Conservation (phyloP, 2,888 invertebrate genomes). For the Andrena haemorrhoa region DNA sequence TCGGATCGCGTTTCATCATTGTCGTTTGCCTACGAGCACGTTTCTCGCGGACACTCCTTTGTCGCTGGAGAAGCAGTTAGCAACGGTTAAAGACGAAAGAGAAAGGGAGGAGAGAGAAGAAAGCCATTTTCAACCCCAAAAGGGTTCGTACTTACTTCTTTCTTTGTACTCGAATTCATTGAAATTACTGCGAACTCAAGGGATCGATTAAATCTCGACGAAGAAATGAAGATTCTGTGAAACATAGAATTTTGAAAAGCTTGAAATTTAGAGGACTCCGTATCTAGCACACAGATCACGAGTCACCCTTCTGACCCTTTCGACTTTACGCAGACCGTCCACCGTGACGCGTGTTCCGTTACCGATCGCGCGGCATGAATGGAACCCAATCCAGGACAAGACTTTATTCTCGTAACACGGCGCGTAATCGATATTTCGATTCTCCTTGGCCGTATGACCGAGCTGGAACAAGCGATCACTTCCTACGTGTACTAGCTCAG, state of each 20-base stretch:
- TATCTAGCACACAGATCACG: background rate
- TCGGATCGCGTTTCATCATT: conserved; percentile 29
- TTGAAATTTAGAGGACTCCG: background rate
- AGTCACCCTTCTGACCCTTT: background rate
- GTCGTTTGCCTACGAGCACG: background rate
- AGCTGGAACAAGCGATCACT: conserved; percentile 49
- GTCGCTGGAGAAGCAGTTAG: background rate
- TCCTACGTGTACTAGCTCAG: conserved; percentile 47
- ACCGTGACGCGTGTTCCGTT: conserved; percentile 32
- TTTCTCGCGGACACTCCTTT: background rate
- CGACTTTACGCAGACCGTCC: no score
- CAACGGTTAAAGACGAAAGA: background rate
- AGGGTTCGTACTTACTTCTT: no score
- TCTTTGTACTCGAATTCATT: no score
- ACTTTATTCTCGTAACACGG: conserved; percentile 42
- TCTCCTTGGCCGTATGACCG: conserved; percentile 62
- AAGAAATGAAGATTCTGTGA: no score
- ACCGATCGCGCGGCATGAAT: conserved; percentile 39
- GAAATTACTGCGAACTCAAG: no score
- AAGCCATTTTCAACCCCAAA: background rate
- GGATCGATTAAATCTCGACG: no score
- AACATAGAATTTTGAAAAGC: no score
- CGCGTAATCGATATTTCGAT: conserved; percentile 60
- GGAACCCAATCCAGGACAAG: conserved; percentile 39
- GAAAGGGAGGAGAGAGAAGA: background rate